Base-by-base conservation (phyloP, 2,888 invertebrate species). In the Lycaena phlaeas region DNA sequence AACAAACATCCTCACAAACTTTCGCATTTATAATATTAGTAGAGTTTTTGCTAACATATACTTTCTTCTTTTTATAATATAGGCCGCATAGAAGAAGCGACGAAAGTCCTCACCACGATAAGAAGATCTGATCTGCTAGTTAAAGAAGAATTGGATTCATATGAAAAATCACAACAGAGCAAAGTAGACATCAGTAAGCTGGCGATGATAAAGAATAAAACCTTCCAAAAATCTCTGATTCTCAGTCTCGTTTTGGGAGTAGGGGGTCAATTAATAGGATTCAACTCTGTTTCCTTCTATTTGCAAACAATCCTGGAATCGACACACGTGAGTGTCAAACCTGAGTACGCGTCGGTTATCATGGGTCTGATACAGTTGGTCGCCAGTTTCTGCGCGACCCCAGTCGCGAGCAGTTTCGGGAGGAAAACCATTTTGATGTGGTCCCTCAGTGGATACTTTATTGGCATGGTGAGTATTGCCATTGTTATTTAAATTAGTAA, bases 311-410 rank as follows among this genome's bases (percentile, higher is more conserved):
- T 73, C 11, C 43, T 73, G 39, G 64, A 64, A 15, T 62, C 61
- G 0, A 65, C 72, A 0, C 48, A 64, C 12, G 68, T 68, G 0
- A 61, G 58, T 10, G 53, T 73, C 0, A 56, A 36, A 1, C 53
- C 70, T 1, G 65, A 64, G 39, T 29, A 59, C 2, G 60, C 66
- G 0, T 72, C 72, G 0, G 69, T 64, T 0, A 46, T 60, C 0
- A 55, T 70, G 18, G 72, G 73, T 0, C n/a, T 56, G 2, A 67
- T 71, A n/a, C 69, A 73, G 36, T 27, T 73, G 4, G 27, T 57
- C 1, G 69, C 67, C 0, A 62, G 64, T 37, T 46, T 67, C 3
- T 61, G 57, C 5, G 63, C 68, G 0, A 51, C 58, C 0, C n/a
- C 57, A 11, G 48, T 61, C n/a, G 57, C 59, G 0, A 60, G 66